Percentiles rank a stretch among this genome's conserved stretches.
phyloP scores from a whole-genome alignment of 2,113 vertebrate genomes.

The Grammomys surdaster region DNA sequence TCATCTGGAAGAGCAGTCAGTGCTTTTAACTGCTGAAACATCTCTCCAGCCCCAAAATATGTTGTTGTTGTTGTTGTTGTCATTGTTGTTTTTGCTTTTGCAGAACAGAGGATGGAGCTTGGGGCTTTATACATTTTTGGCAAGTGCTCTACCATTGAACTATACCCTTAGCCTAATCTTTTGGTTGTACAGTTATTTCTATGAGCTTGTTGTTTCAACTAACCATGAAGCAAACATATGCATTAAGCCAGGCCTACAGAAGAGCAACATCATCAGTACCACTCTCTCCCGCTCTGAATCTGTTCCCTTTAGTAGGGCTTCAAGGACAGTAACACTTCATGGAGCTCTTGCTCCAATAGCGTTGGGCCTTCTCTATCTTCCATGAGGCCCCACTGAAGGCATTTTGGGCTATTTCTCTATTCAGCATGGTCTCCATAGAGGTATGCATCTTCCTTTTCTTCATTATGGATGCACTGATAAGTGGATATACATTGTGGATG shows the following conservation, averaged over 20 bases:
- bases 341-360: background rate
- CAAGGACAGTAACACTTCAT: background rate
- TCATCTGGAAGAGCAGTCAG: no score
- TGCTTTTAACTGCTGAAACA: no score
- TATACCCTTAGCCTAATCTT: no score
- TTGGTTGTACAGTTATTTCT: background rate
- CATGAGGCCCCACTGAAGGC: background rate
- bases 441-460: background rate
- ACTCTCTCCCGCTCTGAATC: no score
- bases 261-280: background rate
- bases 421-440: background rate
- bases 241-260: background rate
- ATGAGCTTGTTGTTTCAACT: background rate
- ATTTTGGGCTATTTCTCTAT: background rate
- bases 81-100: no score
- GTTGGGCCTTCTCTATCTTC: background rate
- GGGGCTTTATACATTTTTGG: background rate
- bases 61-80: no score
- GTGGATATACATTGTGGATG: background rate
- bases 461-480: no score
- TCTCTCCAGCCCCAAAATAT: no score
- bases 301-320: background rate
- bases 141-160: background rate
- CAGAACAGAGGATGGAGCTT: background rate
- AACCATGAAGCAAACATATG: no score